Evolutionary conservation across 2,113 vertebrate species (phyloP).

Genomic region (Motacilla alba): DNA sequence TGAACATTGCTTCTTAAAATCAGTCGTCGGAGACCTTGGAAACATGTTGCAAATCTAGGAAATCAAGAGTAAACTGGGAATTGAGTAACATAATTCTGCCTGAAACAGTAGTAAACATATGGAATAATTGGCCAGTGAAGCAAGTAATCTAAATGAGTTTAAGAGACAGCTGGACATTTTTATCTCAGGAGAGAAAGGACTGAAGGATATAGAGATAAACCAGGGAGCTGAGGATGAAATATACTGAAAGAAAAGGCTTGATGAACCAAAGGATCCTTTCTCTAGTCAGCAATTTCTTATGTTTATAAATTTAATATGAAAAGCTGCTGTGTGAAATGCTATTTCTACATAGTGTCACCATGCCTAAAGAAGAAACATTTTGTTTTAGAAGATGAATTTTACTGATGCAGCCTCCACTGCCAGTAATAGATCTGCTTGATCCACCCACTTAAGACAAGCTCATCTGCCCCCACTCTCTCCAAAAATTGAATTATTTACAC

Average conservation of each 20-base stretch:
- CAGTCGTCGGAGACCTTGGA: background rate
- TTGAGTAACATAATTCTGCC: constrained; percentile 59
- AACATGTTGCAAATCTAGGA: constrained; percentile 38
- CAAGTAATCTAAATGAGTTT: constrained; percentile 73
- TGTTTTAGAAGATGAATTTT: constrained; percentile 64
- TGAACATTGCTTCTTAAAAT: background rate
- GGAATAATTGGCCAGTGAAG: constrained; percentile 73
- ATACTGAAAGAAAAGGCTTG: constrained; percentile 40
- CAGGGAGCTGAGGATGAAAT: constrained; percentile 47
- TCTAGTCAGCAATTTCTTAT: constrained; percentile 65
- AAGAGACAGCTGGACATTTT: constrained; percentile 71
- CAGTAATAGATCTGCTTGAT: constrained; percentile 63
- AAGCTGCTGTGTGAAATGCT: constrained; percentile 45
- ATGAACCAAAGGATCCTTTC: constrained; percentile 28
- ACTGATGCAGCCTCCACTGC: constrained; percentile 57
- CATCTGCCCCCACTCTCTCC: background rate
- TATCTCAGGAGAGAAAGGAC: constrained; percentile 67
- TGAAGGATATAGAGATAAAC: constrained; percentile 66
- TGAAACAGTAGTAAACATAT: constrained; percentile 72
- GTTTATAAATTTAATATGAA: constrained; percentile 46
- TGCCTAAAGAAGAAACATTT: constrained; percentile 68
- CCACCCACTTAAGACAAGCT: constrained; percentile 49
- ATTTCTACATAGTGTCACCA: constrained; percentile 64
- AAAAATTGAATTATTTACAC: constrained; percentile 45
- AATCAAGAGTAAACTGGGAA: constrained; percentile 58